Evolutionary conservation across 1,140 invertebrate species (phyloP).

Genomic region (Augochlora pura): DNA sequence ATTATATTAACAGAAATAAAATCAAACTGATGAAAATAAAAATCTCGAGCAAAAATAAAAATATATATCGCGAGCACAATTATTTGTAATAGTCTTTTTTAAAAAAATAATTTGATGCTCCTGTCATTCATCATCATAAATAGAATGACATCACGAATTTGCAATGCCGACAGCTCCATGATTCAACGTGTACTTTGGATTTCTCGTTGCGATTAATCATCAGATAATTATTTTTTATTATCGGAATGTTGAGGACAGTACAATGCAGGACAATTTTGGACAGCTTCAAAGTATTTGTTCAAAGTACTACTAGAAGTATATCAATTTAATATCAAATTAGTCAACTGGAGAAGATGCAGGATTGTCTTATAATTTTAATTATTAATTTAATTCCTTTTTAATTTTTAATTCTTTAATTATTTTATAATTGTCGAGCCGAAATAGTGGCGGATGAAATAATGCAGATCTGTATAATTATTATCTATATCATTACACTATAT

Average conservation of each 20-base stretch:
- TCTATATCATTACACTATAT: too few relatives aligned
- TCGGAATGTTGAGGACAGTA: background rate
- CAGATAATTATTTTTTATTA: background rate
- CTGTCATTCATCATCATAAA: background rate
- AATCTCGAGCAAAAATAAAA: background rate
- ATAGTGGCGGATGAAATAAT: background rate
- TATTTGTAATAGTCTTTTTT: too few relatives aligned
- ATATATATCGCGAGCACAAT: too few relatives aligned
- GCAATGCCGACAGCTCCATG: constrained; percentile 8
- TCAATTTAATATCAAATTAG: background rate
- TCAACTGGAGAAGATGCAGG: background rate
- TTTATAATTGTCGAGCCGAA: background rate
- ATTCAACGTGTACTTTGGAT: constrained; percentile 11
- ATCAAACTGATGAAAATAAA: background rate
- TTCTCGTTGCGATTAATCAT: background rate
- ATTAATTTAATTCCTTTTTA: too few relatives aligned
- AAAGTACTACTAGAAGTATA: too few relatives aligned
- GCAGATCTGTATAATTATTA: too few relatives aligned
- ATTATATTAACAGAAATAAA: too few relatives aligned
- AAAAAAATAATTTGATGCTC: background rate
- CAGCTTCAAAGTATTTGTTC: too few relatives aligned
- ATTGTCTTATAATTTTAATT: too few relatives aligned
- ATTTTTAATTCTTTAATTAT: too few relatives aligned
- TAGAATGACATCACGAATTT: constrained; percentile 16
- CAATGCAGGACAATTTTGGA: background rate